These are phyloP conservation scores for Dasysyrphus albostriatus DNA, from an alignment of 2,888 invertebrate species.

Conservation along the genomic window DNA sequence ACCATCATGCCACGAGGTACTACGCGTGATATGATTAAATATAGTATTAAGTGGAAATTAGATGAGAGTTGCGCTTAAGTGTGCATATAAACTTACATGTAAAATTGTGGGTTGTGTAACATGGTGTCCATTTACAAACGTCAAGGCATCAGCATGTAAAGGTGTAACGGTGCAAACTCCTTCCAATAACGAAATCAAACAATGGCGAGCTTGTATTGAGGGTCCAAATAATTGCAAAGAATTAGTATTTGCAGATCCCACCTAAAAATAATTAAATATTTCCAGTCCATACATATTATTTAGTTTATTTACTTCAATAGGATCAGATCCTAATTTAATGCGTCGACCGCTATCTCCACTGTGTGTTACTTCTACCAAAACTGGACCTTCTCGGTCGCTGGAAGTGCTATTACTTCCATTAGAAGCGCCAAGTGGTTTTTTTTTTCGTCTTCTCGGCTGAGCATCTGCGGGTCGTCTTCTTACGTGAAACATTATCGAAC, in stretches of 20 bases:
- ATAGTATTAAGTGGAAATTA: not conserved
- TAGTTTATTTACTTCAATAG: constrained; percentile 86
- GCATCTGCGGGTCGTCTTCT: constrained; percentile 95
- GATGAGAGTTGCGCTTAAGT: not conserved
- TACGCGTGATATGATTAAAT: not conserved
- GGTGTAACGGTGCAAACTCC: constrained; percentile 97
- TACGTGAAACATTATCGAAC: constrained; percentile 99
- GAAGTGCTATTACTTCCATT: constrained; percentile 85
- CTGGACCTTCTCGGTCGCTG: constrained; percentile 88
- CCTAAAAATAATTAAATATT: constrained; percentile 82
- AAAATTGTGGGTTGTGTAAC: constrained; percentile 96
- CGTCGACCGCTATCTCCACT: constrained; percentile 86
- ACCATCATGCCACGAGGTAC: too few relatives aligned
- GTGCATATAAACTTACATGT: constrained; percentile 85
- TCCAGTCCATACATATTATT: not conserved
- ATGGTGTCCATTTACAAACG: constrained; percentile 96
- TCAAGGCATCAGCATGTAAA: constrained; percentile 95
- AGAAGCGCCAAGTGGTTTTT: constrained; percentile 86
- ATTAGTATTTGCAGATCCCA: constrained; percentile 91
- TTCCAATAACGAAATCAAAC: constrained; percentile 96
- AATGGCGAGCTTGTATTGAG: constrained; percentile 96
- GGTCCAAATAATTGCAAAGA: constrained; percentile 93
- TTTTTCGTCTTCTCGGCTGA: constrained; percentile 94
- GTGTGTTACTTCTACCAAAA: constrained; percentile 86
- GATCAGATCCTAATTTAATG: constrained; percentile 86